Percentiles rank a stretch among this genome's conserved stretches.
These are phyloP conservation scores for Pseudochromis fuscus DNA, from an alignment of 2,797 vertebrate species.

Conservation along the genomic window DNA sequence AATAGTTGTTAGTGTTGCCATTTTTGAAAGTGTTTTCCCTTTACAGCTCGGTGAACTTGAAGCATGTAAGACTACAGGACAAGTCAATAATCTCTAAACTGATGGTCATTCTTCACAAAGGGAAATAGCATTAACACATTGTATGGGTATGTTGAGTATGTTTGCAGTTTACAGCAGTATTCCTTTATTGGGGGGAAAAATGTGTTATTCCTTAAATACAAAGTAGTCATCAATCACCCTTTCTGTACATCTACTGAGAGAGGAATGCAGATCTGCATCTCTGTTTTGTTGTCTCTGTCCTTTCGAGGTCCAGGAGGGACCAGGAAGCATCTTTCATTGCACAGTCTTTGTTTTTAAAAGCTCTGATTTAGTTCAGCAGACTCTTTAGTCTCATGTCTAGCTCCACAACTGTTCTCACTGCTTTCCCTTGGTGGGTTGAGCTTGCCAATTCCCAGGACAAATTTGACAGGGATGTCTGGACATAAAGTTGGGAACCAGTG, in stretches of 20 bases:
- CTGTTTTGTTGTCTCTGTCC: conserved; percentile 74
- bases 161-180: conserved; percentile 48
- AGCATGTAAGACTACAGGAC: conserved; percentile 24
- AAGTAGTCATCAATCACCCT: conserved; percentile 55
- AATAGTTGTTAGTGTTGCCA: conserved; percentile 24
- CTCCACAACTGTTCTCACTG: conserved; percentile 73
- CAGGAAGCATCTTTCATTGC: conserved; percentile 72
- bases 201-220: conserved; percentile 66
- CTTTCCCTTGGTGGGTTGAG: conserved; percentile 81
- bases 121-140: conserved; percentile 48
- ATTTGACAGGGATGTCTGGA: conserved; percentile 82
- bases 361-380: conserved; percentile 76
- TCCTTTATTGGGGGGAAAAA: conserved; percentile 50
- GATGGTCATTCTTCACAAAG: conserved; percentile 42
- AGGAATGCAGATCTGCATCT: conserved; percentile 80
- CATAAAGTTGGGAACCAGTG: conserved; percentile 81
- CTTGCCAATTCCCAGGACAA: conserved; percentile 86
- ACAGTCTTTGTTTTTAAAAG: conserved; percentile 76
- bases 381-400: conserved; percentile 73
- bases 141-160: conserved; percentile 48
- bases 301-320: conserved; percentile 66
- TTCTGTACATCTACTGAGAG: conserved; percentile 61
- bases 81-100: conserved; percentile 36
- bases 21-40: conserved; percentile 22
- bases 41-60: conserved; percentile 26